Conservation (phyloP, 2,797 vertebrate species). For the Alectoris magna region DNA sequence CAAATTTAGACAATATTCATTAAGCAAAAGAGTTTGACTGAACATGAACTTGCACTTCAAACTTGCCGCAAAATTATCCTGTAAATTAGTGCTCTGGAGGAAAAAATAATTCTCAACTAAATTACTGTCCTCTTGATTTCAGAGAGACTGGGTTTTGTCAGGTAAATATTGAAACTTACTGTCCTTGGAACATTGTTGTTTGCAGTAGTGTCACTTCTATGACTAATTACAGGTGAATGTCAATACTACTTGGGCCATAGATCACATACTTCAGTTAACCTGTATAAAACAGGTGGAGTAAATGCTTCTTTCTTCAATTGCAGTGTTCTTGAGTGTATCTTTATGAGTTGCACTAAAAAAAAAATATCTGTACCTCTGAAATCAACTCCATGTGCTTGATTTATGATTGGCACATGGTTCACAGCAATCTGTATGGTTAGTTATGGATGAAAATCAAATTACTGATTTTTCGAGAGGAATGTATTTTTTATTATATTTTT, state of each 20-base stretch:
- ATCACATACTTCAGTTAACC: background rate
- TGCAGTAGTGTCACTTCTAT: background rate
- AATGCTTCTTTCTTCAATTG: constrained; percentile 21
- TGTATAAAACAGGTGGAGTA: background rate
- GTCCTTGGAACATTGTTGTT: background rate
- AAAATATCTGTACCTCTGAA: background rate
- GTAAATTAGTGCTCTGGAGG: constrained; percentile 24
- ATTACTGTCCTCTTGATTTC: background rate
- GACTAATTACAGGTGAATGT: constrained; percentile 33
- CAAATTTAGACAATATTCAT: constrained; percentile 24
- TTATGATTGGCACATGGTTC: background rate
- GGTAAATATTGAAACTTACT: background rate
- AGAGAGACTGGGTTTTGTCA: background rate
- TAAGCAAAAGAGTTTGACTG: constrained; percentile 35
- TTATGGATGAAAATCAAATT: constrained; percentile 61
- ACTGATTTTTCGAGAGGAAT: constrained; percentile 18
- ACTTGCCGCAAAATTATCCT: background rate
- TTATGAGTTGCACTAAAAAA: background rate
- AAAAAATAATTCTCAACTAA: background rate
- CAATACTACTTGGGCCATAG: background rate
- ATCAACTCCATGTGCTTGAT: constrained; percentile 24
- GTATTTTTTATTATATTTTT: constrained; percentile 9
- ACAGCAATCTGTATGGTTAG: background rate
- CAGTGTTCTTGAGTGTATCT: background rate
- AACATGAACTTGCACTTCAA: constrained; percentile 29